A percentile compares a stretch with the other conserved stretches of the same genome.
Conservation (phyloP, 2,797 vertebrate species). For the Falco rusticolus region DNA sequence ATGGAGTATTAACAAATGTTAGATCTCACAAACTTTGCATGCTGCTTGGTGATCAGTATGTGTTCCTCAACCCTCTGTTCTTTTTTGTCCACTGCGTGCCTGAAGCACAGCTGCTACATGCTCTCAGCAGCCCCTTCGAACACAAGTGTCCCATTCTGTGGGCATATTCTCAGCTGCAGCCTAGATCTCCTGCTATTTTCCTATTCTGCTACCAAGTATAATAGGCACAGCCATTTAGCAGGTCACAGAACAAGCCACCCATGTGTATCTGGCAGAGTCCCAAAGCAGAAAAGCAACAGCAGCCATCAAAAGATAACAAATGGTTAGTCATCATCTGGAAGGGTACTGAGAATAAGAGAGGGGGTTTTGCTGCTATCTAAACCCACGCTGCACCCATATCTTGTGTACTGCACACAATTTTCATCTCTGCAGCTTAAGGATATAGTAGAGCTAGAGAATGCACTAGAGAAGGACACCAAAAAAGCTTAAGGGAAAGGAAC, state of each 20-base stretch:
- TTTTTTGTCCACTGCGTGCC: neutral
- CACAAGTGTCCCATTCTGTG: neutral
- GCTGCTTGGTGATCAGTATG: neutral
- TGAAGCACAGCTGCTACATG: neutral
- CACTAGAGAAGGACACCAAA: neutral
- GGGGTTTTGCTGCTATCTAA: neutral
- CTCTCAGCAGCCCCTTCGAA: neutral
- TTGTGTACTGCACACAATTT: neutral
- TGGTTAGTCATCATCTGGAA: neutral
- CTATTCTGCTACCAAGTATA: neutral
- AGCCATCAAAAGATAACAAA: neutral
- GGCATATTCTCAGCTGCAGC: neutral
- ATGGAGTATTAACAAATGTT: neutral
- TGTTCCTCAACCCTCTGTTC: neutral
- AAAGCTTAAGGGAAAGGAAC: neutral
- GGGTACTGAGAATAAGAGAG: neutral
- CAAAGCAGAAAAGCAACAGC: neutral
- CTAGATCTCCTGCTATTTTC: neutral
- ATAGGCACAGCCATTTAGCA: neutral
- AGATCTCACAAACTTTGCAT: neutral
- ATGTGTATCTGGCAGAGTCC: neutral
- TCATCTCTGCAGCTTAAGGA: neutral
- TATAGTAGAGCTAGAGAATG: neutral
- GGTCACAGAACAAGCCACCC: neutral
- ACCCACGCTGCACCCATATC: neutral